Evolutionary conservation across 2,797 vertebrate species (phyloP).

Genomic region (Dromococcyx pavoninus): DNA sequence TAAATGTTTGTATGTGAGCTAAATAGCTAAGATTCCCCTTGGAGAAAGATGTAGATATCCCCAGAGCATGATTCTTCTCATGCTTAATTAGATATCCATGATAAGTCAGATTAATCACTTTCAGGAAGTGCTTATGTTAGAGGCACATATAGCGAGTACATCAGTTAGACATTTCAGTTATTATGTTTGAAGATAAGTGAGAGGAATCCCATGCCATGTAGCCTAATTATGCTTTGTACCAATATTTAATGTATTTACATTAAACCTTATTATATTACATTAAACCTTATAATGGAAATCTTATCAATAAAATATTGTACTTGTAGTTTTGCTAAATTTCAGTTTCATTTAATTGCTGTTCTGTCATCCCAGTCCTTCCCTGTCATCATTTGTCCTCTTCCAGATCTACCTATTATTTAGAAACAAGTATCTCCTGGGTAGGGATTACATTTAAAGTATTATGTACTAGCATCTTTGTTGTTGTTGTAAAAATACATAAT

Average conservation of each 20-base stretch:
- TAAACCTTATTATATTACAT: background rate
- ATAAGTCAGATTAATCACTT: constrained; percentile 4
- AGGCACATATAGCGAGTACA: background rate
- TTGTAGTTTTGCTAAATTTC: background rate
- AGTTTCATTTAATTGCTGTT: background rate
- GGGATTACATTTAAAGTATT: background rate
- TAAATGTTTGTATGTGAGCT: background rate
- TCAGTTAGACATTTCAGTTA: background rate
- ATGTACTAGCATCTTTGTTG: background rate
- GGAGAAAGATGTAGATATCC: background rate
- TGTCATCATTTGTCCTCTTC: background rate
- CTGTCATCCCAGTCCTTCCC: background rate
- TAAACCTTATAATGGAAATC: background rate
- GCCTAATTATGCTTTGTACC: background rate
- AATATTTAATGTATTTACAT: background rate
- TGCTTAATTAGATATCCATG: background rate
- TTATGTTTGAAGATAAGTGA: background rate
- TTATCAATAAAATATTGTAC: background rate
- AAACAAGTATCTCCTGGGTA: background rate
- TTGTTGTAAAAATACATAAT: background rate
- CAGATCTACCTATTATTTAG: background rate
- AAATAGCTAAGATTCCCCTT: background rate
- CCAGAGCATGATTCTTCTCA: background rate
- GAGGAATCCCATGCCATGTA: background rate
- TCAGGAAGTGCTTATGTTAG: background rate